Conservation (phyloP, 2,113 vertebrate genomes). For the Pandion haliaetus region DNA sequence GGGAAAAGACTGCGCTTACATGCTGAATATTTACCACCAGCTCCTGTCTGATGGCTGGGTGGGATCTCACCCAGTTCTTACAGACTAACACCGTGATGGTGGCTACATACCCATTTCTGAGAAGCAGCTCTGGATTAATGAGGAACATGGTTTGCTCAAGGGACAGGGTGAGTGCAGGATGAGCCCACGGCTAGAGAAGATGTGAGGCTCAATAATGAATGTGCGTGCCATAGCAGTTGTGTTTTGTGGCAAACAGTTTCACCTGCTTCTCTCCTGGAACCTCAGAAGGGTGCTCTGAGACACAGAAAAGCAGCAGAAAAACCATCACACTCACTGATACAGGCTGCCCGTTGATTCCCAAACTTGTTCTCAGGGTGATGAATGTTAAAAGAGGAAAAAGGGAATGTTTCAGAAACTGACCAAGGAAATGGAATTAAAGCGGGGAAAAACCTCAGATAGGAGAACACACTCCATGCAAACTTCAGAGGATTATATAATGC, state of each 20-base stretch:
- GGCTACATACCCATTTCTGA: background rate
- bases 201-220: background rate
- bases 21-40: background rate
- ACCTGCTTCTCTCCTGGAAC: background rate
- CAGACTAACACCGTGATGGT: accelerated
- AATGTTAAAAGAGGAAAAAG: background rate
- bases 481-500: background rate
- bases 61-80: background rate
- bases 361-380: background rate
- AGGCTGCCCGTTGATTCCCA: background rate
- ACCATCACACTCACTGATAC: background rate
- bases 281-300: background rate
- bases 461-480: background rate
- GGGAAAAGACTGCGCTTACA: background rate
- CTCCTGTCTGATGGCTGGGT: background rate
- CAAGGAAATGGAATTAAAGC: background rate
- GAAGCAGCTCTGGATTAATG: background rate
- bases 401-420: background rate
- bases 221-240: accelerated
- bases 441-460: background rate
- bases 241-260: background rate
- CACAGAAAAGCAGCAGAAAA: background rate
- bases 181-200: background rate
- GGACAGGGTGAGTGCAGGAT: background rate
- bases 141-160: background rate